Conservation (phyloP, 2,797 vertebrate species). For the Selene dorsalis region DNA sequence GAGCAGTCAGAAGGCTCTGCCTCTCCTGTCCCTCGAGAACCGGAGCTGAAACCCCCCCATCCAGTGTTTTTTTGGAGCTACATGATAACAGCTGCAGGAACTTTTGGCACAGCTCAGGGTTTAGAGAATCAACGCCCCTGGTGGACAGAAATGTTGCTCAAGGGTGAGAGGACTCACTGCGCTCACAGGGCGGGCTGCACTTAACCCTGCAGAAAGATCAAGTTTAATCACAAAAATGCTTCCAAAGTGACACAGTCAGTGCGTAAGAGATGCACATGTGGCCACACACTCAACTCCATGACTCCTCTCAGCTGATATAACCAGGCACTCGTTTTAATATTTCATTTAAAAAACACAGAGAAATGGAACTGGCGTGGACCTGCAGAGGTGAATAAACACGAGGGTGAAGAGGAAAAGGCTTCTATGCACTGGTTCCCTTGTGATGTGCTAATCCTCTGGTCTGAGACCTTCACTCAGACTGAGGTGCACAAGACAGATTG, state of each 20-base stretch:
- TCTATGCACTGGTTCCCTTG: not conserved
- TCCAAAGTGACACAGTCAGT: constrained; percentile 45
- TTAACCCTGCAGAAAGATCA: constrained; percentile 43
- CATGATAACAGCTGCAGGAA: constrained; percentile 49
- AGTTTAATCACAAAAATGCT: constrained; percentile 59
- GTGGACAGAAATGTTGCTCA: constrained; percentile 49
- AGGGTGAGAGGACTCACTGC: constrained; percentile 47
- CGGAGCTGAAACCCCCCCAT: constrained; percentile 22
- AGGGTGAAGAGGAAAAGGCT: constrained; percentile 6
- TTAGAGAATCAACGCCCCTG: constrained; percentile 39
- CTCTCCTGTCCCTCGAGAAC: not conserved
- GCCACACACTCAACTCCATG: not conserved
- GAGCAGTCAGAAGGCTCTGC: not conserved
- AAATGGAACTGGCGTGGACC: not conserved
- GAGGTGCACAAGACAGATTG: not conserved
- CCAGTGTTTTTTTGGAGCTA: constrained; percentile 14
- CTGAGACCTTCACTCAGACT: constrained; percentile 20
- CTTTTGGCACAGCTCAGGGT: constrained; percentile 48
- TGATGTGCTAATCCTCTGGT: not conserved
- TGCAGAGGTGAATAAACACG: not conserved
- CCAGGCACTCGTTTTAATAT: constrained; percentile 27
- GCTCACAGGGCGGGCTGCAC: constrained; percentile 52
- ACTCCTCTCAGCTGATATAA: constrained; percentile 1
- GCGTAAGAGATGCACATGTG: not conserved
- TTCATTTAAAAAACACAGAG: constrained; percentile 2